Base-by-base conservation (phyloP, 2,113 vertebrate genomes). In the Echinops telfairi region DNA sequence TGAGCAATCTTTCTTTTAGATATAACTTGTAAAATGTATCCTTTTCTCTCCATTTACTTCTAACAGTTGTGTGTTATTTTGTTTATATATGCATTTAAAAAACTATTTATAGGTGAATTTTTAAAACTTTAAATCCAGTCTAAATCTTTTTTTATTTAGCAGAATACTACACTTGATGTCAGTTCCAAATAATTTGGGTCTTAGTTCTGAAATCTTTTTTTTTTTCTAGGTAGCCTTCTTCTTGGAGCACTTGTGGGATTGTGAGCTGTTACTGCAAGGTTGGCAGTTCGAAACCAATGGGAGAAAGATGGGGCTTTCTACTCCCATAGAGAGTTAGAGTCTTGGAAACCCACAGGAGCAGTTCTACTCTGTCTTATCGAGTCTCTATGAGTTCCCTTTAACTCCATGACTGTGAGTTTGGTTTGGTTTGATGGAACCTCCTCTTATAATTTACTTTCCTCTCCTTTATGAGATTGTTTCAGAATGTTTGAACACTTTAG, bases 91-190 rank as follows among this genome's bases (percentile, higher is more conserved):
- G 25, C 29, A 15, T 70, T 66, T 23, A 25, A 66, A 85, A 60
- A 19, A 77, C 81, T 70, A 43, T 40, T 40, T 40, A 3, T 40
- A 77, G 25, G 70, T 86, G 29, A 19, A 77, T 78, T 86, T 88
- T 73, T 62, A 16, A 76, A 87, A 70, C 23, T n/a, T 78, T 27
- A 76, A 83, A 15, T 80, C 5, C 6, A 70, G 27, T 64, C 16
- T 91, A 11, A 91, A 95, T 20, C 60, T 68, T 64, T 86, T 33
- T 15, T 66, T 87, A 78, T 91, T 86, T 73, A 85, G 75, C 71
- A 8, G 1, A 88, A 62, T 15, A 85, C 60, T 60, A 64, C 0
- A 33, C 40, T 86, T 71, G 86, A 31, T 83, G 5, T 66, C 84
- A 83, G 73, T 47, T 80, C 19, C 6, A 86, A 81, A 53, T 73